Evolutionary conservation across 2,113 vertebrate species (phyloP).

Genomic region (Thymallus thymallus): DNA sequence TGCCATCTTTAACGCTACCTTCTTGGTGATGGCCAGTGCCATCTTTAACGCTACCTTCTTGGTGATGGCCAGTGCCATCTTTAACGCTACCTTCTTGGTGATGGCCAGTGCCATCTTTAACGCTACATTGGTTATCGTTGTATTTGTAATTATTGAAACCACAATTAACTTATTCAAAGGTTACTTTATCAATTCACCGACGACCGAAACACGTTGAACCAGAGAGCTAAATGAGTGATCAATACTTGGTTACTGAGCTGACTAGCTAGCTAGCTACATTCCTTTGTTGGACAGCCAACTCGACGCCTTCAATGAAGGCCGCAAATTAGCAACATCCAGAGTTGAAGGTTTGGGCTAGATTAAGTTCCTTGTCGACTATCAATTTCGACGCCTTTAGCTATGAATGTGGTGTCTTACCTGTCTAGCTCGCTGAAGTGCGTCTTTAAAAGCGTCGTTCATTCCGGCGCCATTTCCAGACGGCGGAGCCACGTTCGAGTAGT

Average conservation of each 20-base stretch:
- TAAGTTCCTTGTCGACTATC: background rate
- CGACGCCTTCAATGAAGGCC: background rate
- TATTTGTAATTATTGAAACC: no score
- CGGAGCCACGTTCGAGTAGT: constrained; percentile 94
- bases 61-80: no score
- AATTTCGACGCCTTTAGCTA: background rate
- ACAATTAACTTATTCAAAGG: no score
- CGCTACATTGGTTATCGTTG: no score
- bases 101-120: no score
- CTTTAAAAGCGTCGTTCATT: constrained; percentile 97
- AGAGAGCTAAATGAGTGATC: no score
- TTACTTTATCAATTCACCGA: no score
- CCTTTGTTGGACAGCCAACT: constrained; percentile 11
- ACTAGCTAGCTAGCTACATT: background rate
- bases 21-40: no score
- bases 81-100: no score
- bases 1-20: no score
- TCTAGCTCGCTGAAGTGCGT: constrained; percentile 92
- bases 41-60: no score
- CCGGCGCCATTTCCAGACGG: constrained; percentile 85
- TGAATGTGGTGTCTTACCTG: constrained; percentile 84
- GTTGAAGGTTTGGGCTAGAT: background rate
- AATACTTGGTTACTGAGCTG: background rate
- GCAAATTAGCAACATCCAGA: background rate
- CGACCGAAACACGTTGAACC: no score